Conservation (phyloP, 2,888 invertebrate species). For the Dynastes grantii region DNA sequence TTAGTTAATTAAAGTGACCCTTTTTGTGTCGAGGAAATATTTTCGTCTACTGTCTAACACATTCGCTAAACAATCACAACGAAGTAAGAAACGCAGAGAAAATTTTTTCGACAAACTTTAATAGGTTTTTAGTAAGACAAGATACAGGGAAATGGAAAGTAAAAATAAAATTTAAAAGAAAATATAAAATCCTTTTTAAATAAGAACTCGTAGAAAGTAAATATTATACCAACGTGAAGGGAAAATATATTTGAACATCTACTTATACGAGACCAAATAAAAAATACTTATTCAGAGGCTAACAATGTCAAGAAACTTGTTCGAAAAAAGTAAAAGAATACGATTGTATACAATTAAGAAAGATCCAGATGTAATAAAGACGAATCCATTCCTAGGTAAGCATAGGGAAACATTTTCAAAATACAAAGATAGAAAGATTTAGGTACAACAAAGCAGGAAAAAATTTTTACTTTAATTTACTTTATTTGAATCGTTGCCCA, state of each 20-base stretch:
- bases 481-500: no score
- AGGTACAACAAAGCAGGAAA: no score
- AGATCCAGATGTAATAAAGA: background rate
- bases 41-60: slow-evolving; percentile 44
- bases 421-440: no score
- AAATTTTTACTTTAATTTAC: no score
- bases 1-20: slow-evolving; percentile 36
- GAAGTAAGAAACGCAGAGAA: slow-evolving; percentile 35
- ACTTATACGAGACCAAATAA: slow-evolving; percentile 38
- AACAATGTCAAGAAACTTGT: slow-evolving; percentile 14
- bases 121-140: slow-evolving; percentile 47
- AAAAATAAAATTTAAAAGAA: no score
- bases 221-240: slow-evolving; percentile 41
- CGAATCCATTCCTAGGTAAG: background rate
- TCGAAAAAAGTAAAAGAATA: background rate
- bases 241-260: slow-evolving; percentile 45
- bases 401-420: no score
- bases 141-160: slow-evolving; percentile 42
- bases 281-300: slow-evolving; percentile 31
- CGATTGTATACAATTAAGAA: background rate
- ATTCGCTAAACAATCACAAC: slow-evolving; percentile 45
- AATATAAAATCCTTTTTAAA: slow-evolving; percentile 46
- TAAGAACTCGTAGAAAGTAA: slow-evolving; percentile 44
- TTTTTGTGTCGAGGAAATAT: slow-evolving; percentile 35
- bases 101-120: slow-evolving; percentile 46